Evolutionary conservation across 2,888 invertebrate species (phyloP), one percentile per base, ranked within the genome.

Genomic region (Alentia gelatinosa): DNA sequence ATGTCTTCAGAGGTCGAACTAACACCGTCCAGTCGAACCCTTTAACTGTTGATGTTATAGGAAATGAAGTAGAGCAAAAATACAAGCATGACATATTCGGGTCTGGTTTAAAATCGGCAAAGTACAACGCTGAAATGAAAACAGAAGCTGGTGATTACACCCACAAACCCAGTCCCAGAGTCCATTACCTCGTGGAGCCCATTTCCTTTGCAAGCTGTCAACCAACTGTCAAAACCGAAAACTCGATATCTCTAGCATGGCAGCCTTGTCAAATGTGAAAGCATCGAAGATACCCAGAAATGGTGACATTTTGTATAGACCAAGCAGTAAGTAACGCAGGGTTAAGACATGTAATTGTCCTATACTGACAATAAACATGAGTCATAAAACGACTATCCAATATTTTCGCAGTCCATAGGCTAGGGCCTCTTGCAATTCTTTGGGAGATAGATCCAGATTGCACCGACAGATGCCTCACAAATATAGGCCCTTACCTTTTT

Each of bases 401-500:
- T 35, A 84, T 84, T 39, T 84, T 42, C 47, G 84, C 84, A 33
- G 35, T 30, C 33, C 74, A 4, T 7, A 33, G 7, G 23, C 30
- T 23, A 33, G 3, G 63, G 63, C 63, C n/a, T n/a, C n/a, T n/a
- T n/a, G n/a, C n/a, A n/a, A n/a, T n/a, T n/a, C n/a, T n/a, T n/a
- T n/a, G n/a, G n/a, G n/a, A n/a, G n/a, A 26, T 9, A 63, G 63
- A 9, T n/a, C 19, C 9, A 19, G 26, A 26, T 63, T 26, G 5
- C 63, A n/a, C 33, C 30, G 33, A 9, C 23, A n/a, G n/a, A n/a
- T 26, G 40, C 84, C 4, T 84, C 40, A 30, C 40, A 84, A 5
- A 40, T 40, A 26, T 39, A 84, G n/a, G 42, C 40, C 12, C 84
- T 39, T 84, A 84, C 84, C 84, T 42, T 84, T 84, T 84, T 84